Evolutionary conservation across 1,140 invertebrate genomes (phyloP), one percentile per base, ranked within the genome.

Genomic region (Leptinotarsa lineolata): DNA sequence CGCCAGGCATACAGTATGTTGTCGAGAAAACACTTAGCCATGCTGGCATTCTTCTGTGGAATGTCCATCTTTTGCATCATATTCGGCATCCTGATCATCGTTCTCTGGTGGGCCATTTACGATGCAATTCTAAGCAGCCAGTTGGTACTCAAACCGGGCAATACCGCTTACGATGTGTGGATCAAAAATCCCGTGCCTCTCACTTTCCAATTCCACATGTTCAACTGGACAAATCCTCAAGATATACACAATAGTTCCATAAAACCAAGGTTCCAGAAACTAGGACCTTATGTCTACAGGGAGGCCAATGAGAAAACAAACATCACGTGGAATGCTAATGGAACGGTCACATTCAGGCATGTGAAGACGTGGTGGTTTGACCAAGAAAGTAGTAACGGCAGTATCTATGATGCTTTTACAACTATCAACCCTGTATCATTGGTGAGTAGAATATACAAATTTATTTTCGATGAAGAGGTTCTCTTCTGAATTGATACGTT

Each of bases 211-310:
- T 86, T 95, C 64, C 91, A 91, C 80, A 85, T 95, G 72, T 95
- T 92, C 81, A 94, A 95, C 84, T 94, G 93, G 92, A 94, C 93
- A 0, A 95, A 95, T 84, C 84, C 91, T 0, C 82, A 90, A n/a
- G 84, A 90, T 11, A 88, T 92, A 48, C 64, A 74, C 20, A 77
- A 83, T 70, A 60, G 5, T 12, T 61, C 24, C 6, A 46, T 64
- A 11, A 76, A 78, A 67, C 72, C 69, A 2, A 76, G 61, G 58
- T 77, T 81, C 18, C 80, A 84, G 48, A 83, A 91, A 82, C 24
- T 89, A 13, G 93, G 93, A 67, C 94, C 94, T 0, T 95, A 94
- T 81, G 86, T 88, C 3, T 92, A 86, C 79, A 89, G 87, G 15
- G 92, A 94, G 82, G 86, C 87, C 12, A 89, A 89, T 21, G 86